Conservation (phyloP, 2,113 vertebrate genomes). For the Himantopus leucocephalus region DNA sequence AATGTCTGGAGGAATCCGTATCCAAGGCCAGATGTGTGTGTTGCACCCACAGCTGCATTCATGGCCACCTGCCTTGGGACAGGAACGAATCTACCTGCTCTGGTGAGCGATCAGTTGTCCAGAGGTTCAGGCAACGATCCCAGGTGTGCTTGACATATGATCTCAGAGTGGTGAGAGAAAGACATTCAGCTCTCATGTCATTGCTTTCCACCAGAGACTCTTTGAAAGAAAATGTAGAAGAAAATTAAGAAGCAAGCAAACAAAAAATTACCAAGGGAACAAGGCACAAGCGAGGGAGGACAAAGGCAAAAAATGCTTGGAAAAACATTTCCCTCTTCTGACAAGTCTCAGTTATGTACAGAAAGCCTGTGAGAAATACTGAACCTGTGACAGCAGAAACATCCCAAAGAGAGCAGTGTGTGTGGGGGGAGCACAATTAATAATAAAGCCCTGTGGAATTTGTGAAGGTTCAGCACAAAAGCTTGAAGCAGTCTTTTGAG, state of each 20-base stretch:
- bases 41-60: neutral
- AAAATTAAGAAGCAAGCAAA: constrained; percentile 39
- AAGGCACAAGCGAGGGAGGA: neutral
- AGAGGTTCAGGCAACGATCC: neutral
- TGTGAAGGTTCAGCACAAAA: constrained; percentile 66
- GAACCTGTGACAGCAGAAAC: constrained; percentile 61
- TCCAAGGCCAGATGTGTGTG: neutral
- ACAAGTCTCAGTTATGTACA: constrained; percentile 45
- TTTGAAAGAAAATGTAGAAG: constrained; percentile 1
- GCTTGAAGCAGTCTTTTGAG: constrained; percentile 62
- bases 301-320: constrained; percentile 27
- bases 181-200: neutral
- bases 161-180: neutral
- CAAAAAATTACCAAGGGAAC: constrained; percentile 58
- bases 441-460: constrained; percentile 65
- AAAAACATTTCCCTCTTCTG: constrained; percentile 49
- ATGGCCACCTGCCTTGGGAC: neutral
- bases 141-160: neutral
- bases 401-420: constrained; percentile 52
- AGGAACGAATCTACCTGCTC: neutral
- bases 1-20: neutral
- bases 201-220: neutral
- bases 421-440: constrained; percentile 31
- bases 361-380: constrained; percentile 42
- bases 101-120: neutral